Base-by-base conservation (phyloP, 2,888 invertebrate genomes). In the Eupelmus urozonus region DNA sequence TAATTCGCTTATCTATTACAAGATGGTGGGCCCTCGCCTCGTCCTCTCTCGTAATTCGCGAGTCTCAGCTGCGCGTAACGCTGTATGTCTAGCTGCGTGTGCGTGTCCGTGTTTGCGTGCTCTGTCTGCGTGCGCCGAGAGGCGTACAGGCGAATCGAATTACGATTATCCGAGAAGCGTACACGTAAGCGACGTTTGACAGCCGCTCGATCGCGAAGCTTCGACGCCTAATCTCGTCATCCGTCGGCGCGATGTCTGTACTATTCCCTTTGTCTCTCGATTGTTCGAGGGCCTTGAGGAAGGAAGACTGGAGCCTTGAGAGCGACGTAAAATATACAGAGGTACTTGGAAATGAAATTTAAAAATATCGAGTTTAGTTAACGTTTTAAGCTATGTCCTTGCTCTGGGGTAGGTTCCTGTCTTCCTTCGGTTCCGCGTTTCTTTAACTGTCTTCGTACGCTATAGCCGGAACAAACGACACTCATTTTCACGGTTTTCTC, bases 1-100 rank as follows among this genome's bases (percentile, higher is more conserved):
- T 34, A 86, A 86, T 85, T 13, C 81, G 75, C 75, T 82, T 82
- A 76, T 76, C 67, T 80, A 81, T 75, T 73, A 79, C 67, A 79
- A 80, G 70, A 71, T 23, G 23, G 9, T 34, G 9, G 3, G 9
- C 34, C 9, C 9, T 34, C 34, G 3, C 34, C 9, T 34, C 34
- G 34, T 5, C 9, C 34, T 3, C 3, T 3, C 9, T 34, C 9
- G 3, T 34, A 34, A 34, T 34, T 34, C 3, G 34, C 34, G 34
- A 5, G 3, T 34, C 9, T 34, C 9, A 34, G 34, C 34, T 34
- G 34, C 34, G 9, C n/a, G n/a, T n/a, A n/a, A n/a, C n/a, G n/a
- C n/a, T n/a, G n/a, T n/a, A n/a, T n/a, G n/a, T n/a, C n/a, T n/a
- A n/a, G n/a, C n/a, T n/a, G n/a, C n/a, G n/a, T n/a, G n/a, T n/a